Evolutionary conservation across 2,888 invertebrate species (phyloP), one percentile per base, ranked within the genome.

Genomic region (Adineta ricciae): DNA sequence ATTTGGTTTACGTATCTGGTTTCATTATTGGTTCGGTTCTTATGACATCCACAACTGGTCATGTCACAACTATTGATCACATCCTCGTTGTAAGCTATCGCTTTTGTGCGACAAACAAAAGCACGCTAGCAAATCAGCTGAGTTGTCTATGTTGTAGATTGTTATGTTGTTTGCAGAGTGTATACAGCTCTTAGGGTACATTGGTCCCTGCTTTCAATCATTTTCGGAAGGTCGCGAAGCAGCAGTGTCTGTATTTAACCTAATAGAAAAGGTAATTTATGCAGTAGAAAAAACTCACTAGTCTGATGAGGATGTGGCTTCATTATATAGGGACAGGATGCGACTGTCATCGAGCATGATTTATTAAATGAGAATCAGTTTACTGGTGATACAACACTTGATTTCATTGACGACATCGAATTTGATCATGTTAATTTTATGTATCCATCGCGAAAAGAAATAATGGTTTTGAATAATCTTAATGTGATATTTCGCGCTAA

Each of bases 361-460:
- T 4, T 50, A 50, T 50, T 14, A 19, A 88, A 91, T 0, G 89
- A 91, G 1, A 89, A 91, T 0, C 87, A 87, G 16, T 27, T 9
- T 9, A 72, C 32, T 1, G 2, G 4, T 36, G 27, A 73, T 27
- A n/a, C 64, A 46, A 27, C 46, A 46, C 8, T 46, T 46, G 46
- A 8, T 11, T 19, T 50, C 9, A 9, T 50, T 16, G 73, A 32
- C 19, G 38, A 73, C 16, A 73, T 73, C 16, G 2, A 73, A n/a
- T 73, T 73, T n/a, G 11, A 38, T 2, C 27, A 90, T 86, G 88
- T 91, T 85, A 90, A 87, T 19, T 90, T 90, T 87, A 86, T 87
- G 32, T 90, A 90, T 86, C 90, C 90, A 11, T 88, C 89, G 3
- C 86, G 90, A 56, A 87, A 88, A 16, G 88, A 89, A 86, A 88